phyloP scores from a whole-genome alignment of 2,113 vertebrate genomes.

The Sapayoa aenigma region DNA sequence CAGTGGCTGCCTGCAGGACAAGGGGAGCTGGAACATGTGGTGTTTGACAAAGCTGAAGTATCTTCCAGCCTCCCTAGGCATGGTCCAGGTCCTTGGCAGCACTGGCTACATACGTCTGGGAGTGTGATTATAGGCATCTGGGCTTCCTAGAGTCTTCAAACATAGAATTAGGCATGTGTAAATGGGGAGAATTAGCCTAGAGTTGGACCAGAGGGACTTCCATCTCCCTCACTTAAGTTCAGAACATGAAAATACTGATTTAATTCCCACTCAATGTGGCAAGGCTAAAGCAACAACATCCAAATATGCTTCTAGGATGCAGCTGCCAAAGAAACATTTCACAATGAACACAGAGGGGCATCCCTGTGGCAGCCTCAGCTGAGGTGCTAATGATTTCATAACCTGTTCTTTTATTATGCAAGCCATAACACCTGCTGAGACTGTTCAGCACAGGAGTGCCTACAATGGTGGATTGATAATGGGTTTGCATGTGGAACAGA shows the following conservation, averaged over 20 bases:
- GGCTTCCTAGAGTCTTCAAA: neutral
- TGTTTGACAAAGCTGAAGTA: neutral
- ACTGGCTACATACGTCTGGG: neutral
- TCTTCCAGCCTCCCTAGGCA: neutral
- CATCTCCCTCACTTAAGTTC: neutral
- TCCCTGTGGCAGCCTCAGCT: conserved; percentile 34
- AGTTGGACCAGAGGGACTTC: neutral
- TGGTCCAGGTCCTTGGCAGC: neutral
- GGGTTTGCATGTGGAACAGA: conserved; percentile 3
- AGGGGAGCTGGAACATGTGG: neutral
- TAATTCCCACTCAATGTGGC: neutral
- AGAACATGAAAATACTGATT: neutral
- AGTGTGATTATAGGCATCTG: neutral
- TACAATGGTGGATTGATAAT: neutral
- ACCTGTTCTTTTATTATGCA: conserved; percentile 9
- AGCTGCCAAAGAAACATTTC: neutral
- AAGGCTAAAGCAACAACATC: neutral
- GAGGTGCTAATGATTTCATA: conserved; percentile 53
- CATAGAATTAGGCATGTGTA: neutral
- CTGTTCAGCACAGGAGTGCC: neutral
- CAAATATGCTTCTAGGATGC: neutral
- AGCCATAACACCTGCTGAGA: conserved; percentile 1
- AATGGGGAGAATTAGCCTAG: neutral
- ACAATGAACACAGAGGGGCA: neutral
- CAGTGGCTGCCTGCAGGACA: neutral